These are phyloP conservation scores for Drosophila recens DNA, from an alignment of 2,888 invertebrate genomes.

Conservation along the genomic window DNA sequence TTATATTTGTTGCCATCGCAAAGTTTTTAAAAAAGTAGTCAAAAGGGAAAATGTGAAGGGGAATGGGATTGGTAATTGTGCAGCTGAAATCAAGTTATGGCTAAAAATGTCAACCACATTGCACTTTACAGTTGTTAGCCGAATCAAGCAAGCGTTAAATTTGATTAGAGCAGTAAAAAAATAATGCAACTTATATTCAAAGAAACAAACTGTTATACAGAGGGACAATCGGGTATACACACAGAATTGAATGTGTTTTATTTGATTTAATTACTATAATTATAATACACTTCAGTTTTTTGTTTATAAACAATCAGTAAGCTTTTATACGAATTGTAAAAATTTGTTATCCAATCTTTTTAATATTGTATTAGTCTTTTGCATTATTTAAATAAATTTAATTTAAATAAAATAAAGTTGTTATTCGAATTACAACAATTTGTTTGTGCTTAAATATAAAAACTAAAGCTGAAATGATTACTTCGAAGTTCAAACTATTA, in stretches of 20 bases:
- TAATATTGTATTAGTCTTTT: too few relatives aligned
- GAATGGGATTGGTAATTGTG: background rate
- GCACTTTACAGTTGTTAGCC: constrained; percentile 44
- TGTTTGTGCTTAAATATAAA: background rate
- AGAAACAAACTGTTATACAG: background rate
- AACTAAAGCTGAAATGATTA: background rate
- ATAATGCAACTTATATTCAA: background rate
- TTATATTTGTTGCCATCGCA: background rate
- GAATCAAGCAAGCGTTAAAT: constrained; percentile 14
- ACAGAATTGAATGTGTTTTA: background rate
- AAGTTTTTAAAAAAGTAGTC: background rate
- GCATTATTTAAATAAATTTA: too few relatives aligned
- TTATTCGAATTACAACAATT: background rate
- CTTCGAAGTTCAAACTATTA: background rate
- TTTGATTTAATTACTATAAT: background rate
- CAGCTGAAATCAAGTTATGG: constrained; percentile 12
- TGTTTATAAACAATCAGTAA: background rate
- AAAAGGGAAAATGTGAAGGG: background rate
- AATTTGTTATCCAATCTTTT: too few relatives aligned
- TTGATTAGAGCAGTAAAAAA: constrained; percentile 27
- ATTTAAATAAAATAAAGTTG: background rate
- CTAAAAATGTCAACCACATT: constrained; percentile 54
- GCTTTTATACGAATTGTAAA: background rate
- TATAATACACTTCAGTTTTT: background rate
- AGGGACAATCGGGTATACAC: background rate